Evolutionary conservation across 2,888 invertebrate species (phyloP).

Genomic region (Eristalis pertinax): DNA sequence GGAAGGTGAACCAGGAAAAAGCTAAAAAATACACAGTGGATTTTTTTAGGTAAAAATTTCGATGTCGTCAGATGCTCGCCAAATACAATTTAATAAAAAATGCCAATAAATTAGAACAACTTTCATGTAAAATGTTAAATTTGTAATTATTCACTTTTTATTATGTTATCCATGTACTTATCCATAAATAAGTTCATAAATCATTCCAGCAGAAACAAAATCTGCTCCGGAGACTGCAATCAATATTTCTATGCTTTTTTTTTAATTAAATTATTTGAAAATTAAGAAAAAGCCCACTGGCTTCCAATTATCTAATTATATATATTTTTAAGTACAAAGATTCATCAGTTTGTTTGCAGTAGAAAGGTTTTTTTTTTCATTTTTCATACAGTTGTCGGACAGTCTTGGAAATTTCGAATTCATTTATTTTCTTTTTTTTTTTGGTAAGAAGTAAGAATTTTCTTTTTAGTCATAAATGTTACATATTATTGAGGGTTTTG

Average conservation of each 20-base stretch:
- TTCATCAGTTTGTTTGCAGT: constrained; percentile 33
- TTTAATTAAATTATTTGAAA: constrained; percentile 18
- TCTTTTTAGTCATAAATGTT: constrained; percentile 2
- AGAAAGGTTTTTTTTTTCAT: constrained; percentile 10
- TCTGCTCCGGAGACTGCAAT: not conserved
- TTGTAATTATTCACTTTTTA: constrained; percentile 37
- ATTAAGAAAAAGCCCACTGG: not conserved
- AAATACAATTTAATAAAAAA: too few species aligned
- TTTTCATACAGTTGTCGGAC: constrained; percentile 42
- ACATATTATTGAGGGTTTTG: not conserved
- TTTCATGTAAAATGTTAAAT: not conserved
- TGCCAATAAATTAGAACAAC: not conserved
- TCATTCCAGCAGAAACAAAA: constrained; percentile 16
- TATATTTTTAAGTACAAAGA: constrained; percentile 56
- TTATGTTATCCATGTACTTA: constrained; percentile 21
- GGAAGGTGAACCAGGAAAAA: too few species aligned
- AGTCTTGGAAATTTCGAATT: constrained; percentile 64
- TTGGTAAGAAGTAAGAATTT: constrained; percentile 14
- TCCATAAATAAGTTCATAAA: constrained; percentile 18
- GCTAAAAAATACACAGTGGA: too few species aligned
- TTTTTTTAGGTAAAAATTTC: too few species aligned
- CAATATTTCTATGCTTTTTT: not conserved
- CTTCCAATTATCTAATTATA: constrained; percentile 14
- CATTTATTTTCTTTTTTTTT: constrained; percentile 37
- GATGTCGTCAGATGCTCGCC: too few species aligned